phyloP scores from a whole-genome alignment of 2,888 invertebrate genomes.

The Portevinia maculata region DNA sequence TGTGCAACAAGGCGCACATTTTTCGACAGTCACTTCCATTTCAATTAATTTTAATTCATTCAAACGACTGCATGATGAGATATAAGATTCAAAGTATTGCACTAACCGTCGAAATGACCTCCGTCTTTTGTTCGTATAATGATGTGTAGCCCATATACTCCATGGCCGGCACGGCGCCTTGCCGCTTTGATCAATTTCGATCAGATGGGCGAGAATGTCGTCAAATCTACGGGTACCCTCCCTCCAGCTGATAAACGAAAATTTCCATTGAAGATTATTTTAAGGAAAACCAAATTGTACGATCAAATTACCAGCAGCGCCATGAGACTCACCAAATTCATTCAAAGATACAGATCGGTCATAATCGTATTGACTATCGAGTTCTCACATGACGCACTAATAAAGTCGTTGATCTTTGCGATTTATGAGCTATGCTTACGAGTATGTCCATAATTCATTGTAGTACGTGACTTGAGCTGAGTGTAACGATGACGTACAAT shows the following conservation, averaged over 20 bases:
- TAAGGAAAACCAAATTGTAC: slow-evolving; percentile 2
- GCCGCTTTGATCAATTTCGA: slow-evolving; percentile 60
- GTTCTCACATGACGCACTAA: slow-evolving; percentile 19
- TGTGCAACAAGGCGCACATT: slow-evolving; percentile 54
- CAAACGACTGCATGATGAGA: slow-evolving; percentile 49
- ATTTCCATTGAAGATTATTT: slow-evolving; percentile 20
- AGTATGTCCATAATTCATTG: slow-evolving; percentile 30
- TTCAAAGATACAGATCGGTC: slow-evolving; percentile 33
- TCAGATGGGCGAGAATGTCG: slow-evolving; percentile 29
- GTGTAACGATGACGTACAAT: slow-evolving; percentile 4
- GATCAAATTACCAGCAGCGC: slow-evolving; percentile 39
- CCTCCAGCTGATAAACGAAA: slow-evolving; percentile 6
- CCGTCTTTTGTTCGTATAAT: slow-evolving; percentile 42
- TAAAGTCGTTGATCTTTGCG: slow-evolving; percentile 46
- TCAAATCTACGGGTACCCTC: slow-evolving; percentile 23
- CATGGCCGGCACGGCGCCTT: too few relatives aligned
- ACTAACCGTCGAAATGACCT: not conserved
- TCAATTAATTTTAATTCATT: slow-evolving; percentile 73
- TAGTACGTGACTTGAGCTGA: slow-evolving; percentile 37
- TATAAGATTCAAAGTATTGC: slow-evolving; percentile 8
- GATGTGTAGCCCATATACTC: slow-evolving; percentile 62
- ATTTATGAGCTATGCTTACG: not conserved
- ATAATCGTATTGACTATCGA: slow-evolving; percentile 28
- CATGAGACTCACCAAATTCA: slow-evolving; percentile 18
- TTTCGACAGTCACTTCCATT: slow-evolving; percentile 58